Evolutionary conservation across 2,113 vertebrate species (phyloP), one percentile per base, ranked within the genome.

Genomic region (Puma concolor): DNA sequence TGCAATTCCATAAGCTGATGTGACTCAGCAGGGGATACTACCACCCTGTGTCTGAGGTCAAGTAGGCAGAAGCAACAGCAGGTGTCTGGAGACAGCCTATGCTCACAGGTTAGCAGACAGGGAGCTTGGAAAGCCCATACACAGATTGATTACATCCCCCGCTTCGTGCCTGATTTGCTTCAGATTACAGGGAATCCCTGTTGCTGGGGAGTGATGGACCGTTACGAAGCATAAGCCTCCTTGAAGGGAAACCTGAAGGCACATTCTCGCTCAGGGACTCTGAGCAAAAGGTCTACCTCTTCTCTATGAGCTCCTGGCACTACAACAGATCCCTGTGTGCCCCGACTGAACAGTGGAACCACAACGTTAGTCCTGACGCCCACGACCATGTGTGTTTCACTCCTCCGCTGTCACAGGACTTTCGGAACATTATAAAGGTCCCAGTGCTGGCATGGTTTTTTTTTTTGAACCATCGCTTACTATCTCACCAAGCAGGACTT

Each of bases 201-300:
- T 63, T 99, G 99, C 98, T 99, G 99, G 99, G 99, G 99, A 0
- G 99, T 99, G 91, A 99, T 99, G 99, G 99, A 99, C 99, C 99
- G 99, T 31, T 99, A 99, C 0, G 99, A 99, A 98, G 99, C 99
- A 4, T 99, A 99, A 98, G 99, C 99, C 99, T 99, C 98, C 99
- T 99, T 67, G 99, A 99, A 80, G 99, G 99, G 86, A 99, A 99
- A 57, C 99, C 99, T 0, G 99, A 99, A 98, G 99, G 99, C 98
- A 99, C 99, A 41, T 99, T 99, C 98, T 99, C 99, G 98, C 99
- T 99, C 98, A 99, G 99, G 92, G 99, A 99, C 98, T 99, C 99
- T 0, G 99, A 99, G 6, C 99, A 99, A 90, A 99, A 99, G 99
- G 99, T 99, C 99, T 99, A 99, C 99, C 99, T 99, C 98, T 99